Conservation (phyloP, 2,113 vertebrate species). For the Pangasianodon hypophthalmus region DNA sequence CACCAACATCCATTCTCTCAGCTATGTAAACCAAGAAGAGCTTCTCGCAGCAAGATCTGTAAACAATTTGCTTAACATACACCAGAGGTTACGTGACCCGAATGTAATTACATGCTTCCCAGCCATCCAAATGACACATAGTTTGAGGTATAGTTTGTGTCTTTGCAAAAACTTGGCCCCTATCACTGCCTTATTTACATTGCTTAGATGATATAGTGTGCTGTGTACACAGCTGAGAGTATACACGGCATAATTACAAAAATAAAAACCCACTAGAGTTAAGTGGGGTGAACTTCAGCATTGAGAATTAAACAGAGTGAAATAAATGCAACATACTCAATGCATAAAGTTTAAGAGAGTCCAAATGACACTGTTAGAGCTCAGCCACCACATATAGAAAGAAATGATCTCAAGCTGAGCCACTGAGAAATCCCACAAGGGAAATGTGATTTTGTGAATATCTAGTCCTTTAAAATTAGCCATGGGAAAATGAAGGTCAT, state of each 20-base stretch:
- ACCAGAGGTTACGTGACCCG: constrained; percentile 56
- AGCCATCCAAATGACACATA: constrained; percentile 49
- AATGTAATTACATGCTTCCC: constrained; percentile 53
- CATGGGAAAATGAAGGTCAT: not conserved
- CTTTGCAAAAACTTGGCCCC: constrained; percentile 40
- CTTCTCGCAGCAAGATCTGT: constrained; percentile 41
- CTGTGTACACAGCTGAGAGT: not conserved
- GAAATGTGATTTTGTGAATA: not conserved
- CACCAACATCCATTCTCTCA: constrained; percentile 29
- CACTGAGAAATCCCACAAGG: not conserved
- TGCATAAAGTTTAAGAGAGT: not conserved
- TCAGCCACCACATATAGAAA: not conserved
- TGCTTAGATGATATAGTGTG: not conserved
- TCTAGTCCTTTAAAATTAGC: not conserved
- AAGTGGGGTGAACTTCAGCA: not conserved
- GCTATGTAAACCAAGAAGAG: constrained; percentile 55
- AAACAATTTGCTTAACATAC: constrained; percentile 57
- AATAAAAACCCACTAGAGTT: not conserved
- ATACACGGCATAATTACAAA: constrained; percentile 1
- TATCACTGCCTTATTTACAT: not conserved
- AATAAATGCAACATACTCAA: not conserved
- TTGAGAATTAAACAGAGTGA: not conserved
- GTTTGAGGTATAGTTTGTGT: constrained; percentile 24
- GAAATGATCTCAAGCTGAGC: not conserved
- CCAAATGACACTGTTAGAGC: not conserved